A percentile compares a stretch with the other conserved stretches of the same genome.
Conservation (phyloP, 2,888 invertebrate species). For the Copidosoma aretas region DNA sequence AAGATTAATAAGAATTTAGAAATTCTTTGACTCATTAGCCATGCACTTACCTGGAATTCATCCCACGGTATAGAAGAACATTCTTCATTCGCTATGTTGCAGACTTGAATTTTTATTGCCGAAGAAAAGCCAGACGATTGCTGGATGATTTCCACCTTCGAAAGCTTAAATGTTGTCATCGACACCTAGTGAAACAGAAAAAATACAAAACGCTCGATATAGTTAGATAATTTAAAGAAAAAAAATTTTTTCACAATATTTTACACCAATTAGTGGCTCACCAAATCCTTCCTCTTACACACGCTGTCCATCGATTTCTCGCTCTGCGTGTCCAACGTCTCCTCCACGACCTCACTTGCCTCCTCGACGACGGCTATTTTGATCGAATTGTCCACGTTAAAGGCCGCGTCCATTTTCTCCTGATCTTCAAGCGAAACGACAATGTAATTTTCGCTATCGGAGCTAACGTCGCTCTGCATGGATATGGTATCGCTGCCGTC, state of each 20-base stretch:
- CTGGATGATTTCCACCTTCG: slow-evolving; percentile 75
- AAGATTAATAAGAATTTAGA: slow-evolving; percentile 2
- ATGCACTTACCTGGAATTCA: slow-evolving; percentile 82
- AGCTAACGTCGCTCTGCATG: slow-evolving; percentile 81
- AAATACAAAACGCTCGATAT: slow-evolving; percentile 19
- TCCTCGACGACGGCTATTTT: slow-evolving; percentile 70
- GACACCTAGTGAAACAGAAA: slow-evolving; percentile 59
- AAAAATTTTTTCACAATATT: neutral
- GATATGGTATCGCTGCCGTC: slow-evolving; percentile 80
- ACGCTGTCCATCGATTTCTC: slow-evolving; percentile 83
- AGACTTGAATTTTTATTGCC: slow-evolving; percentile 73
- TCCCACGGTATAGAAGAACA: slow-evolving; percentile 91
- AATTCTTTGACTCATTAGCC: neutral
- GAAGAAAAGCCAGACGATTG: slow-evolving; percentile 74
- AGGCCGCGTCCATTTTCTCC: slow-evolving; percentile 68
- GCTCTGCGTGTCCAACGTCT: slow-evolving; percentile 79
- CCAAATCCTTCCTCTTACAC: slow-evolving; percentile 80
- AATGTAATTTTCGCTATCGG: slow-evolving; percentile 88
- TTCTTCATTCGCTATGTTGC: slow-evolving; percentile 79
- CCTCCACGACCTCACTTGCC: slow-evolving; percentile 84
- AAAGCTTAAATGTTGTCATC: slow-evolving; percentile 73
- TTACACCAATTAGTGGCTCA: slow-evolving; percentile 63
- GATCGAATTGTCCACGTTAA: slow-evolving; percentile 54
- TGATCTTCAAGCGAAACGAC: slow-evolving; percentile 72
- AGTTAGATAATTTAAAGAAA: slow-evolving; percentile 8